Percentiles rank a stretch among this genome's conserved stretches.
These are phyloP conservation scores for Mustela nigripes DNA, from an alignment of 2,113 vertebrate species.

Conservation along the genomic window DNA sequence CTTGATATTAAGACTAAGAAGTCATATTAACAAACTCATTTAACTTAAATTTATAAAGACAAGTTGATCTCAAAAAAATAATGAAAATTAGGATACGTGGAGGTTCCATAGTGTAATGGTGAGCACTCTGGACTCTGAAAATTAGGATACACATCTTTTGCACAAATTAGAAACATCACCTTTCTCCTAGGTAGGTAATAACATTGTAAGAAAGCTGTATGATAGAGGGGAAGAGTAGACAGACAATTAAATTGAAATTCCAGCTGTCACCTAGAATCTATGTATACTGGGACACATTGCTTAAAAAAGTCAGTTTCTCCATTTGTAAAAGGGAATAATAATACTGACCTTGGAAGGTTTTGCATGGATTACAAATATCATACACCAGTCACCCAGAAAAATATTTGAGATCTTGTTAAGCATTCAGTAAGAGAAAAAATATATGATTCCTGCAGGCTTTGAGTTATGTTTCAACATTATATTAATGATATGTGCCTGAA, in stretches of 20 bases:
- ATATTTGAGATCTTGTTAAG: neutral
- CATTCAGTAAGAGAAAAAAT: neutral
- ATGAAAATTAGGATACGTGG: slow-evolving; percentile 24
- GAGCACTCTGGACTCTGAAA: too few species aligned
- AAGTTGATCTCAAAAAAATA: slow-evolving; percentile 62
- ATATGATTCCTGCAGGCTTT: neutral
- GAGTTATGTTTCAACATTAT: neutral
- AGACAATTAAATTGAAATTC: neutral
- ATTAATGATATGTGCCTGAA: neutral
- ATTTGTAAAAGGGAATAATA: neutral
- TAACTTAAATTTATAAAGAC: slow-evolving; percentile 44
- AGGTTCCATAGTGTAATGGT: too few species aligned
- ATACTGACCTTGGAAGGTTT: neutral
- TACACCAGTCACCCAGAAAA: neutral
- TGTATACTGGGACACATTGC: neutral
- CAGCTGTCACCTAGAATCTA: neutral
- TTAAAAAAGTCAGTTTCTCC: neutral
- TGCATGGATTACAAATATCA: neutral
- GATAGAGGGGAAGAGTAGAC: neutral
- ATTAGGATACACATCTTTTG: neutral
- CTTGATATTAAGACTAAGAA: slow-evolving; percentile 63
- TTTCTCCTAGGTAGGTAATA: neutral
- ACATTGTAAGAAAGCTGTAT: neutral
- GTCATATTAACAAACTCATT: slow-evolving; percentile 65
- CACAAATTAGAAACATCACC: neutral